phyloP scores from a whole-genome alignment of 2,113 vertebrate species.

The Buteo buteo region DNA sequence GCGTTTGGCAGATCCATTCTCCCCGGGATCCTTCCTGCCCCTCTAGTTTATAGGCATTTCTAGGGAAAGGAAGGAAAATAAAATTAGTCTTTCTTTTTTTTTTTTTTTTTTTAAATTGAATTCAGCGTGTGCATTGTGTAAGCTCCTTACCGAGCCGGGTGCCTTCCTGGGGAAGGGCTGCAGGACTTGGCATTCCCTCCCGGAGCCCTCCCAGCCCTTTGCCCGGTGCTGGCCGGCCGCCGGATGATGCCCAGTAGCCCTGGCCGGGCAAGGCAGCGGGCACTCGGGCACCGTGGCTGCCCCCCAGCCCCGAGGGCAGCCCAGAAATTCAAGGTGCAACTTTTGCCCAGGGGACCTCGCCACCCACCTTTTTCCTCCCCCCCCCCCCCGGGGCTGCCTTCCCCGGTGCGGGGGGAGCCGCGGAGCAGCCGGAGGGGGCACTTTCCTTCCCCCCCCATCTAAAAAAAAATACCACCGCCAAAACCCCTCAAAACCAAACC shows the following conservation, averaged over 20 bases:
- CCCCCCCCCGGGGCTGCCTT: not conserved
- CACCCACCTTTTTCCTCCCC: not conserved
- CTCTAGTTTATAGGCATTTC: constrained; percentile 57
- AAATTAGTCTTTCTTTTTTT: not conserved
- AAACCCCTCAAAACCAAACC: too few species aligned
- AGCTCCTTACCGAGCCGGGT: not conserved
- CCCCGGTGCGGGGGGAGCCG: not conserved
- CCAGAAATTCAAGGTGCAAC: not conserved
- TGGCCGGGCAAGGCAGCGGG: not conserved
- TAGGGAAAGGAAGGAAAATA: not conserved
- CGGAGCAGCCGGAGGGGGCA: not conserved
- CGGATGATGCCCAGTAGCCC: not conserved
- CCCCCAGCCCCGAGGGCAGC: not conserved
- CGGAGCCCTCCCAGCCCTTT: not conserved
- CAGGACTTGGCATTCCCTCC: not conserved
- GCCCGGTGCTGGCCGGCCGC: not conserved
- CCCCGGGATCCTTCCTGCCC: not conserved
- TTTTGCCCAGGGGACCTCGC: not conserved
- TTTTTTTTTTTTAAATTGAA: constrained; percentile 25
- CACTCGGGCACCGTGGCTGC: not conserved
- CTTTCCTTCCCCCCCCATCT: too few species aligned
- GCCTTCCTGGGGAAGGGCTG: not conserved
- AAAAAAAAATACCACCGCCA: too few species aligned
- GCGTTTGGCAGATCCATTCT: constrained; percentile 18
- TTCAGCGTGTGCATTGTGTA: not conserved